phyloP scores from a whole-genome alignment of 2,113 vertebrate genomes.

The Tamias sibiricus region DNA sequence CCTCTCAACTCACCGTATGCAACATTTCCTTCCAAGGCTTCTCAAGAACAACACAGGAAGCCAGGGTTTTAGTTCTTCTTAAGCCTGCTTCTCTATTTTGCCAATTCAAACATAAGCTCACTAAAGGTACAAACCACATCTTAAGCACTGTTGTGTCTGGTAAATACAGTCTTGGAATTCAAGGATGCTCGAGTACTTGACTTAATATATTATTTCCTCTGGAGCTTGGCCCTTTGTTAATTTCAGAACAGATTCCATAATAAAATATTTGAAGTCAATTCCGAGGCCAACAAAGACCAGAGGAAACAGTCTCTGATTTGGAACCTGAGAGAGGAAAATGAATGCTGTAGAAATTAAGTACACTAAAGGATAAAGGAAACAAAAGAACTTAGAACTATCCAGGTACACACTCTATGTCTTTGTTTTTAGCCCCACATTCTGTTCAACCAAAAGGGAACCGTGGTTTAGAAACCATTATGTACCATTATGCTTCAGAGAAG shows the following conservation, averaged over 20 bases:
- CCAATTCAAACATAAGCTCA: not conserved
- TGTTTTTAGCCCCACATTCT: not conserved
- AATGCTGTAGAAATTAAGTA: not conserved
- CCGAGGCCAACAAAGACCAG: slow-evolving; percentile 48
- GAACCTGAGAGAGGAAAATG: slow-evolving; percentile 33
- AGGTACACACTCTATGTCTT: not conserved
- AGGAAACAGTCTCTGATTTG: slow-evolving; percentile 37
- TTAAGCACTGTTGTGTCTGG: not conserved
- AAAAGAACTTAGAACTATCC: slow-evolving; percentile 41
- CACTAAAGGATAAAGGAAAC: slow-evolving; percentile 28
- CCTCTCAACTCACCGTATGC: not conserved
- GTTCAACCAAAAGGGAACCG: not conserved
- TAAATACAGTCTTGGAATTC: not conserved
- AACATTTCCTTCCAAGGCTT: not conserved
- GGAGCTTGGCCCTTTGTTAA: slow-evolving; percentile 13
- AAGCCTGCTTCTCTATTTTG: not conserved
- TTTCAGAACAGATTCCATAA: slow-evolving; percentile 26
- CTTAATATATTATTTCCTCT: slow-evolving; percentile 8
- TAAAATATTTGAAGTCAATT: slow-evolving; percentile 51
- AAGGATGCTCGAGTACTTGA: not conserved
- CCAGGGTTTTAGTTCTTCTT: not conserved
- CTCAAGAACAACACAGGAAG: not conserved
- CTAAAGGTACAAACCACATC: not conserved
- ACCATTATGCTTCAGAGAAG: slow-evolving; percentile 27
- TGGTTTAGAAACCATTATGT: slow-evolving; percentile 11